phyloP scores from a whole-genome alignment of 1,140 invertebrate species.

The Heterodera carotae region DNA sequence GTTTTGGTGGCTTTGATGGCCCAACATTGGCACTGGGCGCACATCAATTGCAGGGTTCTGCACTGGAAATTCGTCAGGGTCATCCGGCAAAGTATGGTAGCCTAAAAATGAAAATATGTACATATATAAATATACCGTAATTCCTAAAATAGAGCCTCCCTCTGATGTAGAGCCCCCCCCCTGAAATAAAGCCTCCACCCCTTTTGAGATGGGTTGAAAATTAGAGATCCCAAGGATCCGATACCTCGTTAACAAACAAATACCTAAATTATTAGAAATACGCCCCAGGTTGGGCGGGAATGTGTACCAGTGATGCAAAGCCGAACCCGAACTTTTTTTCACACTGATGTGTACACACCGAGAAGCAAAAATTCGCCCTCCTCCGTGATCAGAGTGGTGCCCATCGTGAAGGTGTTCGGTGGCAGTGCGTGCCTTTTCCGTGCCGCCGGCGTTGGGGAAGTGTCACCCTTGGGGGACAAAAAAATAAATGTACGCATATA shows the following conservation, averaged over 20 bases:
- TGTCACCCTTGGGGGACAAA: not conserved
- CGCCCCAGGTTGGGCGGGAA: no score
- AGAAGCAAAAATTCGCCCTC: slow-evolving; percentile 48
- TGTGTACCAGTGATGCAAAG: no score
- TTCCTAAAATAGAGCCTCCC: no score
- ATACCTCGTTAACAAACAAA: no score
- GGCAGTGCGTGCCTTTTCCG: slow-evolving; percentile 2
- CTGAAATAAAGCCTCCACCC: no score
- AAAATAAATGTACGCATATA: slow-evolving; percentile 1
- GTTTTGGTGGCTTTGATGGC: not conserved
- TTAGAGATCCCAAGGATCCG: no score
- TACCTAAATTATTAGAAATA: no score
- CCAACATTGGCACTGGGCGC: not conserved
- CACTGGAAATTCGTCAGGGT: not conserved
- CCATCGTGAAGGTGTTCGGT: slow-evolving; percentile 31
- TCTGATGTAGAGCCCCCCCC: no score
- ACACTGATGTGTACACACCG: slow-evolving; percentile 31
- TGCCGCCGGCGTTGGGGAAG: not conserved
- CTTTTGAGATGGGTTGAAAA: no score
- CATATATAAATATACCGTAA: not conserved
- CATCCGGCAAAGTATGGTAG: slow-evolving; percentile 41
- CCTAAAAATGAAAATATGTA: slow-evolving; percentile 15
- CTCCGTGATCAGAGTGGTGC: slow-evolving; percentile 40
- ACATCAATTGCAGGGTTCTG: not conserved
- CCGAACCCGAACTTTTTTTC: no score